A percentile compares a stretch with the other conserved stretches of the same genome.
Conservation (phyloP, 2,888 invertebrate species). For the Morpho achilles region DNA sequence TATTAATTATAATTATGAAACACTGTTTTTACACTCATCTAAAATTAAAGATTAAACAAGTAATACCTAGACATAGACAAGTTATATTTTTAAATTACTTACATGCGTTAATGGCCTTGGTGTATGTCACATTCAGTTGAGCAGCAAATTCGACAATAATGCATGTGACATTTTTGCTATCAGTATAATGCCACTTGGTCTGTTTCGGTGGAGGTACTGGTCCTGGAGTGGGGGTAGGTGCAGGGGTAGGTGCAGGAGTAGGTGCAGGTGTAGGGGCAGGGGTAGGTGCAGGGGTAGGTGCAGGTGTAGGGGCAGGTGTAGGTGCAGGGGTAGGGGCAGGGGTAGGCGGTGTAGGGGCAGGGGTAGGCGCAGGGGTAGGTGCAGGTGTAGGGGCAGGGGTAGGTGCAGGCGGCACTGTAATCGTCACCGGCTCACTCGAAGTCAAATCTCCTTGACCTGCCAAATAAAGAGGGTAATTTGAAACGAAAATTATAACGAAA, state of each 20-base stretch:
- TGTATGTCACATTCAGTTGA: slow-evolving; percentile 80
- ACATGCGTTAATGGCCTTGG: slow-evolving; percentile 46
- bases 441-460: slow-evolving; percentile 35
- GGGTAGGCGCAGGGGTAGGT: slow-evolving; percentile 34
- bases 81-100: slow-evolving; percentile 34
- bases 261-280: slow-evolving; percentile 37
- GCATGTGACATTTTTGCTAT: slow-evolving; percentile 76
- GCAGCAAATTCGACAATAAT: slow-evolving; percentile 83
- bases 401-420: slow-evolving; percentile 25
- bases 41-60: too few relatives aligned
- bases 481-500: slow-evolving; percentile 4
- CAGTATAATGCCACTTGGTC: slow-evolving; percentile 49
- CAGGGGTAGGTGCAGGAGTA: slow-evolving; percentile 49
- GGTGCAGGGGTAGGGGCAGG: slow-evolving; percentile 29
- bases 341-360: slow-evolving; percentile 33
- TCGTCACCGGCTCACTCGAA: slow-evolving; percentile 25
- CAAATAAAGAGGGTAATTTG: neutral
- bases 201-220: slow-evolving; percentile 50
- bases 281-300: slow-evolving; percentile 9
- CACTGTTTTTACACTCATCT: too few relatives aligned
- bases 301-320: slow-evolving; percentile 4
- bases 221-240: slow-evolving; percentile 51
- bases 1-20: too few relatives aligned
- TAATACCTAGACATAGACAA: too few relatives aligned
- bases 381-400: too few relatives aligned